Conservation (phyloP, 1,140 invertebrate genomes). For the Rhopalosiphum maidis region DNA sequence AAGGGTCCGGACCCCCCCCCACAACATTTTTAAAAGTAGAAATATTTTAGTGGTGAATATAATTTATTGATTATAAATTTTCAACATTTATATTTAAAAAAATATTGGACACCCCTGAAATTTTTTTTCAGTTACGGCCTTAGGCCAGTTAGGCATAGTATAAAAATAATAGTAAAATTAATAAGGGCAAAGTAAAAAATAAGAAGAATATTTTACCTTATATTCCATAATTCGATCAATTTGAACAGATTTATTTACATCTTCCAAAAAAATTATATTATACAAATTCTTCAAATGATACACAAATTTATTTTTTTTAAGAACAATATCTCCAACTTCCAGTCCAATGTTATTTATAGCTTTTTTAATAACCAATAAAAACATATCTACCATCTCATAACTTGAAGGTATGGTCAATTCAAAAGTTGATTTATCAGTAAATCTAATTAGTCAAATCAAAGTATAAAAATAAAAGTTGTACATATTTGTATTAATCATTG, state of each 20-base stretch:
- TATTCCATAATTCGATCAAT: conserved; percentile 46
- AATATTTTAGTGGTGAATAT: too few species aligned
- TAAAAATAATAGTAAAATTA: too few species aligned
- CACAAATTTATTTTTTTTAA: conserved; percentile 48
- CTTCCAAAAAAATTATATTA: conserved; percentile 47
- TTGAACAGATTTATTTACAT: conserved; percentile 4
- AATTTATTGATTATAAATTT: too few species aligned
- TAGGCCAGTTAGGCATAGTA: too few species aligned
- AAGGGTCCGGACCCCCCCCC: too few species aligned
- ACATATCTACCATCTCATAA: conserved; percentile 41
- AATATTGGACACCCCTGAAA: too few species aligned
- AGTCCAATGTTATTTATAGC: conserved; percentile 25
- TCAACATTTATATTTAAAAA: too few species aligned
- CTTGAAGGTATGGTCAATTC: conserved; percentile 19
- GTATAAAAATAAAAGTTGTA: background rate
- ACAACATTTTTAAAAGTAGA: too few species aligned
- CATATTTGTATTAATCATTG: background rate
- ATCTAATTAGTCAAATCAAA: conserved; percentile 41
- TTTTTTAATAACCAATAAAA: conserved; percentile 39
- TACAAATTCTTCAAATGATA: conserved; percentile 50
- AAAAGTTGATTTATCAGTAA: conserved; percentile 16
- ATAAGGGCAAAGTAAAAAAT: background rate
- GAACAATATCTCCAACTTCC: conserved; percentile 38
- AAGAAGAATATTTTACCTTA: conserved; percentile 13
- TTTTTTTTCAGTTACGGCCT: too few species aligned